phyloP scores from a whole-genome alignment of 1,140 invertebrate genomes.

The Nasonia vitripennis region DNA sequence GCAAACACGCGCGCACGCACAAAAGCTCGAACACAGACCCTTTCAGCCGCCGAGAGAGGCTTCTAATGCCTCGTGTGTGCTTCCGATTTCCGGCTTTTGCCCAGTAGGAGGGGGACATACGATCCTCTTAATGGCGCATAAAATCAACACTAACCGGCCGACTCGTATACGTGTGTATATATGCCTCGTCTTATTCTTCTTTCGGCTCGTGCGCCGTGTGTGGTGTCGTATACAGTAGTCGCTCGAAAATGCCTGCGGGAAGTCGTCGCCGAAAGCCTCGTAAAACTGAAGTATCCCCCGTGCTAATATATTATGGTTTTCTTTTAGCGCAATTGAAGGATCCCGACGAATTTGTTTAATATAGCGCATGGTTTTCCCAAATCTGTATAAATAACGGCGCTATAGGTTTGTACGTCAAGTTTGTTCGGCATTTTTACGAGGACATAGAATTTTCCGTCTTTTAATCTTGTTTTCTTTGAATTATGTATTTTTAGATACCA shows the following conservation, averaged over 20 bases:
- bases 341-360: constrained; percentile 16
- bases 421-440: too few species aligned
- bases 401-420: too few species aligned
- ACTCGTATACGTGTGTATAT: not conserved
- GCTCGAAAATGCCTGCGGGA: not conserved
- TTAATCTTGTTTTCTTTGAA: too few species aligned
- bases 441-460: too few species aligned
- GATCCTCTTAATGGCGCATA: constrained; percentile 68
- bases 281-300: not conserved
- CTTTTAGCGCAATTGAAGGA: constrained; percentile 9
- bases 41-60: constrained; percentile 23
- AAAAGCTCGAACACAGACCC: constrained; percentile 41
- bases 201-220: not conserved
- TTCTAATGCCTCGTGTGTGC: constrained; percentile 58
- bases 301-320: constrained; percentile 7
- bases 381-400: too few species aligned
- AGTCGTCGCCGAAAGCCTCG: not conserved
- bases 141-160: constrained; percentile 61
- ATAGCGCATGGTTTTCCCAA: not conserved
- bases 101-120: constrained; percentile 57
- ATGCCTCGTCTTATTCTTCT: not conserved
- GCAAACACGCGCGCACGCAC: not conserved
- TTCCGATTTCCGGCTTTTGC: constrained; percentile 64
- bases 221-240: not conserved
- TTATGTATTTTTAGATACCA: too few species aligned